Base-by-base conservation (phyloP, 2,113 vertebrate species). In the Onychorhynchus coronatus region DNA sequence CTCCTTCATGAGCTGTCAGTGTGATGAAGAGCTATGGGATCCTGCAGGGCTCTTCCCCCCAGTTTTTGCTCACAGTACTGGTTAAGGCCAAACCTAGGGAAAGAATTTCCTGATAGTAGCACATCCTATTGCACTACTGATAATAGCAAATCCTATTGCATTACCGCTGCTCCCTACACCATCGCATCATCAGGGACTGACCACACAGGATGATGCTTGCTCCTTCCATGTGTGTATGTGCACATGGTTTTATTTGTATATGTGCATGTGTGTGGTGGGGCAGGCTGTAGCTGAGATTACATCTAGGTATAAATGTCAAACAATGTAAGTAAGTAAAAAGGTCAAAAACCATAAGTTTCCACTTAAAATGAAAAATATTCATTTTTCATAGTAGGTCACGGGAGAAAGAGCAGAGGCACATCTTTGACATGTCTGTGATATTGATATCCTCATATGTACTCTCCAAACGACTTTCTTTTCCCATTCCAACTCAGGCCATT, bases 391-490 rank as follows among this genome's bases (percentile, higher is more conserved):
- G 2, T 21, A 42, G 31, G 73, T 81, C 61, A 58, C 59, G 71
- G 50, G 46, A 93, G 55, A 81, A 87, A 52, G 25, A 94, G 52
- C 50, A 75, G 41, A 72, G 74, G 61, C 18, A 56, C 39, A 17
- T 9, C 15, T 63, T 61, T 93, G 74, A 68, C 1, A 2, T 52
- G 24, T n/a, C 25, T 65, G 28, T 68, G 56, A 63, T 72, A 82
- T 75, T 46, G 30, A 27, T 67, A 78, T 46, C 88, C 82, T 75
- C 63, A 58, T 14, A 82, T 72, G 72, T 28, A 83, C 6, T 4
- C n/a, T n/a, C 75, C 55, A 79, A 83, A 89, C 62, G 16, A 35
- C n/a, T 80, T 86, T 68, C 53, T 85, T 88, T 82, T 76, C 89
- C 83, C 83, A 74, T 2, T 72, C 85, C 91, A 92, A 1, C 71